Conservation (phyloP, 2,888 invertebrate genomes). For the Folsomia manolachei region DNA sequence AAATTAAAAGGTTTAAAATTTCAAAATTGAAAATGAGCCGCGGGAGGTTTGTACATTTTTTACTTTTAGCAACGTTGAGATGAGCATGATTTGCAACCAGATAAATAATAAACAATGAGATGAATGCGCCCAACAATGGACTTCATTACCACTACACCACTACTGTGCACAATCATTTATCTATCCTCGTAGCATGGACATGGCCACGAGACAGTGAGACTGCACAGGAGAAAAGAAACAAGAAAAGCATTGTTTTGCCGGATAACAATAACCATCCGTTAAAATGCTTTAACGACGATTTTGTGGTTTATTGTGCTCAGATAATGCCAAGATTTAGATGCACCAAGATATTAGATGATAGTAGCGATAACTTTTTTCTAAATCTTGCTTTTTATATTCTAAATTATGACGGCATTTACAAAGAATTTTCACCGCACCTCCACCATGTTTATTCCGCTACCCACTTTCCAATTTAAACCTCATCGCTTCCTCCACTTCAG, state of each 20-base stretch:
- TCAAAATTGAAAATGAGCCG: slow-evolving; percentile 23
- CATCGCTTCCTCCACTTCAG: neutral
- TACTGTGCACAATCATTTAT: neutral
- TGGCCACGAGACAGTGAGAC: neutral
- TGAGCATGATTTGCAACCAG: slow-evolving; percentile 1
- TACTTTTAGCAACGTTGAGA: slow-evolving; percentile 21
- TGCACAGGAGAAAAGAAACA: too few species aligned
- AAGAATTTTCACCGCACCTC: neutral
- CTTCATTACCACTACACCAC: neutral
- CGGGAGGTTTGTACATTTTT: slow-evolving; percentile 34
- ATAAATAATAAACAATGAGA: slow-evolving; percentile 6
- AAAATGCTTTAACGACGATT: slow-evolving; percentile 2
- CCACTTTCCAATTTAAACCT: neutral
- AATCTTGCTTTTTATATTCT: neutral
- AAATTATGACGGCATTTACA: neutral
- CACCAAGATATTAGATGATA: too few species aligned
- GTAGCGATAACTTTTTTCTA: neutral
- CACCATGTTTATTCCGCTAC: too few species aligned
- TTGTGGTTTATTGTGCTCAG: neutral
- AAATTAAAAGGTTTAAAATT: slow-evolving; percentile 2
- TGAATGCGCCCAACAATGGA: neutral
- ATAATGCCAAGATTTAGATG: neutral
- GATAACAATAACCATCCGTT: slow-evolving; percentile 4
- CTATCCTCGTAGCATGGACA: too few species aligned
- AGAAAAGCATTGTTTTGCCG: slow-evolving; percentile 1